Evolutionary conservation across 2,888 invertebrate species (phyloP), one percentile per base, ranked within the genome.

Genomic region (Brassicogethes aeneus): DNA sequence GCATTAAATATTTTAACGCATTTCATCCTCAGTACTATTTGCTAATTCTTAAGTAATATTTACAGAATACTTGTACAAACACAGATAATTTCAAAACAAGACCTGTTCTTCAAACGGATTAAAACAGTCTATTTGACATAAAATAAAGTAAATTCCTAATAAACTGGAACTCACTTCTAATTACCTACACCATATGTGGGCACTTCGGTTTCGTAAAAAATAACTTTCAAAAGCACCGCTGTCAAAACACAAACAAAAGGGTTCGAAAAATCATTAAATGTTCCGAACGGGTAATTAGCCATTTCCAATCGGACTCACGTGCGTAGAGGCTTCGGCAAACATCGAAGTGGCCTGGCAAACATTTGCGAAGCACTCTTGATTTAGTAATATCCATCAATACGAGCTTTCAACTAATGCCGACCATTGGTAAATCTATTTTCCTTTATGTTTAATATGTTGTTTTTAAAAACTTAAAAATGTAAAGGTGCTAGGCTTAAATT

Each of bases 301-400:
- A 54, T 59, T 32, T 53, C 53, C 55, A 50, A 57, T 57, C 55
- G 54, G 50, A 46, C 53, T 58, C 59, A 57, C 59, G 56, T 58
- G 56, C 50, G 50, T 48, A 47, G 43, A 48, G 60, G 60, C 57
- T 44, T 47, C 41, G 47, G 53, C 53, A 62, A 63, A 64, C 59
- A 62, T 48, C 49, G 50, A 45, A 52, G 51, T 56, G 54, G 56
- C 52, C 44, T 12, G 12, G 60, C 58, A 63, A 65, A 65, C 63
- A 64, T 66, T 66, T 65, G 53, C 60, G 44, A 47, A 59, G 59
- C 66, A 61, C 66, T 50, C 54, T 54, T 50, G 53, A 54, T 50
- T 43, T 46, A 47, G 42, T 44, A 56, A 56, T 57, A 56, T 54
- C 53, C 47, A 52, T 52, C 47, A 45, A 39, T 46, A 44, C 34